Base-by-base conservation (phyloP, 2,113 vertebrate species). In the Sprattus sprattus region DNA sequence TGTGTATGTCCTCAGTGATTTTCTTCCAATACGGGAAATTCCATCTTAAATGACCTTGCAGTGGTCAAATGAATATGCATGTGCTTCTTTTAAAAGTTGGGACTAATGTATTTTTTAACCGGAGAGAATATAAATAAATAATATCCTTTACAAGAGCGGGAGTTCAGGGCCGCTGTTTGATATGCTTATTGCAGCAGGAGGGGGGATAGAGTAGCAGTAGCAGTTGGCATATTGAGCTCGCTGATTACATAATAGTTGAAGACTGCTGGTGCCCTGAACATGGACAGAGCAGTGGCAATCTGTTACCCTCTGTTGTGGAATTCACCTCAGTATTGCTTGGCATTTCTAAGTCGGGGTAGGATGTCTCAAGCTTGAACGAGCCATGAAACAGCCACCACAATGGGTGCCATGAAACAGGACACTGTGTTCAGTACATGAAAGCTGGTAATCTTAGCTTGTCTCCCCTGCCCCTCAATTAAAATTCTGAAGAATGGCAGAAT, bases 21-120 rank as follows among this genome's bases (percentile, higher is more conserved):
- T 20, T 20, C 71, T 39, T 39, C 71, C 71, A 78, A 5, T 39
- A 32, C 4, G 28, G 28, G 28, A 78, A 32, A 32, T 78, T 78
- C 13, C 25, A 78, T 10, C 71, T 78, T 13, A 78, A 78, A 78
- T 78, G 71, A 78, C 71, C 71, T 78, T 78, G 71, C 71, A 78
- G 71, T 78, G 25, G 71, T 78, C 71, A 78, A 78, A 78, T 78
- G 71, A 78, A 78, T 78, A 78, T 78, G 28, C 71, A 78, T 78
- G 25, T 32, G 11, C 71, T 39, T 39, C 71, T 78, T 78, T 28
- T 28, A 78, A 9, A 78, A 78, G 71, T 78, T 32, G 28, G 28
- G 13, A 1, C 28, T 39, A 78, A 78, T 78, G 71, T 78, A 78
- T 78, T 78, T 78, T 78, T 78, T 78, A 78, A 39, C 71, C 18